Base-by-base conservation (phyloP, 2,113 vertebrate species). In the Ophiodon elongatus region DNA sequence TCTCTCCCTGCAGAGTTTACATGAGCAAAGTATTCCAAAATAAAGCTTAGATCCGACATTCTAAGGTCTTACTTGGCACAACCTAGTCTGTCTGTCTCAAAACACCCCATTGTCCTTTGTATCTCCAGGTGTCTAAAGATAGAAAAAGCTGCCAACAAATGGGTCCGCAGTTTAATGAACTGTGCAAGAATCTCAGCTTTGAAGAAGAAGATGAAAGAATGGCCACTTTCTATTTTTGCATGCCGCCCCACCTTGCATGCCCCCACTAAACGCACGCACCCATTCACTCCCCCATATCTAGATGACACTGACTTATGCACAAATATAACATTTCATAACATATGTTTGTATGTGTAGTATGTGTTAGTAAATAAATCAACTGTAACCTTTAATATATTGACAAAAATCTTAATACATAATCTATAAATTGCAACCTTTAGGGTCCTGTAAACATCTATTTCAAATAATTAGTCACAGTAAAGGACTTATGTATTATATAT, bases 161-260 rank as follows among this genome's bases (percentile, higher is more conserved):
- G n/a, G 27, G 10, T 27, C 29, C 8, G 1, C 45, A 47, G 17
- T 79, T 77, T 52, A 79, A 85, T 80, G 68, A 88, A 75, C 52
- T 27, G 19, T 79, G 63, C 59, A 59, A 60, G 64, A 66, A 33
- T 29, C 15, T 19, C 27, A 45, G 64, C 83, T 85, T 90, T 85
- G 65, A 84, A 81, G 76, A 62, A 33, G 59, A 0, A 72, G 75
- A 86, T 74, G 52, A 82, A 69, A 86, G 65, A 74, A 45, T 47
- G 5, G 14, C 11, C 41, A 56, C 56, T 81, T 35, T 76, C 60
- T 74, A 66, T 79, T 87, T 87, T 23, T 72, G 67, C 60, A 83
- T 47, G 63, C 23, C 11, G 64, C 1, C 8, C 3, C 13, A 62
- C 31, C 63, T 50, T 43, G 25, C 4, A 57, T 65, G 27, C 43